Evolutionary conservation across 2,888 invertebrate genomes (phyloP).

Genomic region (Thyatira batis): DNA sequence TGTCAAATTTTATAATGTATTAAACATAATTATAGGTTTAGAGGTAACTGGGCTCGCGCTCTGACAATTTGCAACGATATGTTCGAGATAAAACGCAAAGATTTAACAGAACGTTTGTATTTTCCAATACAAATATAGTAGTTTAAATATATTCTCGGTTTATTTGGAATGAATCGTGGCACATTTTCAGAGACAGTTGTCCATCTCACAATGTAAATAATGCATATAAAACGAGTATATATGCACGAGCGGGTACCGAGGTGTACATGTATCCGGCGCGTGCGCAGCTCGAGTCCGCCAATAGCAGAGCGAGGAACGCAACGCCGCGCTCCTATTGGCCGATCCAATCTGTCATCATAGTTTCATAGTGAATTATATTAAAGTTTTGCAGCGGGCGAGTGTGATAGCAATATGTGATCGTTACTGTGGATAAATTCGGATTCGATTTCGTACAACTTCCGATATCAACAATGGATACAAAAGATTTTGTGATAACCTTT

Average conservation of each 20-base stretch:
- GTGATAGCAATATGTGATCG: constrained; percentile 46
- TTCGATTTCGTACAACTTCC: constrained; percentile 18
- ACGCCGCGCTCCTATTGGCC: background rate
- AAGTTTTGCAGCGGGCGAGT: constrained; percentile 42
- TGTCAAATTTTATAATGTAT: constrained; percentile 42
- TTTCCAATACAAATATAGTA: too few relatives aligned
- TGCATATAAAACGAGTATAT: background rate
- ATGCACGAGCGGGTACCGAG: background rate
- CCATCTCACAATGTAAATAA: background rate
- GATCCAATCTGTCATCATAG: background rate
- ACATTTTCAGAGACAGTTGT: too few relatives aligned
- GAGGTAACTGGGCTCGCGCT: background rate
- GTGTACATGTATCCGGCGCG: background rate
- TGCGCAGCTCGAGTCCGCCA: background rate
- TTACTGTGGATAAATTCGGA: constrained; percentile 24
- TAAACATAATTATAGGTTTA: constrained; percentile 7
- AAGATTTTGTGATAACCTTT: constrained; percentile 43
- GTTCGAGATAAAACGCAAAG: too few relatives aligned
- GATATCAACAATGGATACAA: constrained; percentile 20
- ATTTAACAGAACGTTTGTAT: too few relatives aligned
- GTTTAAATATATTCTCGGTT: too few relatives aligned
- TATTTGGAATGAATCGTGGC: too few relatives aligned
- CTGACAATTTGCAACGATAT: too few relatives aligned
- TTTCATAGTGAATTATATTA: constrained; percentile 36
- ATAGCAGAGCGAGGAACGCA: background rate